phyloP scores from a whole-genome alignment of 2,888 invertebrate genomes.

The Ectemnius continuus region DNA sequence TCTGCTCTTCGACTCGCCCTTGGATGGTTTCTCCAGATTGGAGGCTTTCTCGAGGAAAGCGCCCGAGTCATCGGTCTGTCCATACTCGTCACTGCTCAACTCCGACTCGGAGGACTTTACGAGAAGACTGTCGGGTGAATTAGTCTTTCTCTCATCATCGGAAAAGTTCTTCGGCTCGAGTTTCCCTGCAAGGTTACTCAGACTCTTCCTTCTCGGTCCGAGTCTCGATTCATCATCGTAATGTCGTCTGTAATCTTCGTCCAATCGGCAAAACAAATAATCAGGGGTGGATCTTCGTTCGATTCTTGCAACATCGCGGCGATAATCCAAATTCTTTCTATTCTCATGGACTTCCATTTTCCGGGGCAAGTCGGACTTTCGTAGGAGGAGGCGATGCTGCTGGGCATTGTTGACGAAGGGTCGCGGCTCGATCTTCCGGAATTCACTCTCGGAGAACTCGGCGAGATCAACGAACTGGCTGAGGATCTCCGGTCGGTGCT shows the following conservation, averaged over 20 bases:
- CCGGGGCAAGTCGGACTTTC: conserved; percentile 72
- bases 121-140: conserved; percentile 76
- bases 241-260: conserved; percentile 69
- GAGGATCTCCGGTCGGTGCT: conserved; percentile 73
- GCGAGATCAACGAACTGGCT: conserved; percentile 75
- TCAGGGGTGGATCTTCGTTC: conserved; percentile 57
- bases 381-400: conserved; percentile 64
- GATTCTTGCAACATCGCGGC: conserved; percentile 35
- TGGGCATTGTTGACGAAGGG: conserved; percentile 56
- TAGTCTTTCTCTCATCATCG: conserved; percentile 76
- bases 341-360: conserved; percentile 64
- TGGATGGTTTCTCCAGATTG: conserved; percentile 65
- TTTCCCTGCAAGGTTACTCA: conserved; percentile 46
- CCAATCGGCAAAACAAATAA: conserved; percentile 44
- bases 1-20: conserved; percentile 62
- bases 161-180: conserved; percentile 64
- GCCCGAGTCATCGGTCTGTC: conserved; percentile 79
- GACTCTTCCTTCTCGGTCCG: conserved; percentile 50
- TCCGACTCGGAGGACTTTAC: conserved; percentile 76
- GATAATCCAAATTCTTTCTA: conserved; percentile 53
- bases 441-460: conserved; percentile 72
- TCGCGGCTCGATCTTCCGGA: conserved; percentile 60
- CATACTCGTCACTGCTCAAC: conserved; percentile 78
- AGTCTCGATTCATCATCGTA: conserved; percentile 66
- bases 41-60: conserved; percentile 79